Base-by-base conservation (phyloP, 1,140 invertebrate genomes). In the Drosophila bipectinata region DNA sequence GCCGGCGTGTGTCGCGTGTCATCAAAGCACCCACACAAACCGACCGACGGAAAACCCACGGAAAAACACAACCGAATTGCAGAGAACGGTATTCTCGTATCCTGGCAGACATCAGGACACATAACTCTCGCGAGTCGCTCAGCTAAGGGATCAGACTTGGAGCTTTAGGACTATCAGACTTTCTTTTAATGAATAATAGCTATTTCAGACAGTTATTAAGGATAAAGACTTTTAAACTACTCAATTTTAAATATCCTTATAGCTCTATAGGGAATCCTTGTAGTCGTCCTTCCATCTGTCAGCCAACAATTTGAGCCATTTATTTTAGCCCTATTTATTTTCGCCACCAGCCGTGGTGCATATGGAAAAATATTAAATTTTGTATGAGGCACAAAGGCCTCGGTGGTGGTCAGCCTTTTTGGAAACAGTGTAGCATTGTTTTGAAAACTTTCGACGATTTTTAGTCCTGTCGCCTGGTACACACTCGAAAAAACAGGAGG, bases 391-490 rank as follows among this genome's bases (percentile, higher is more conserved):
- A 71, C 52, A 69, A 41, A 57, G 52, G 53, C 32, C 49, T 39
- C 18, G 9, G 7, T 18, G 44, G 15, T 47, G 18, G 7, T 8
- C 8, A 10, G 10, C 14, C 18, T 21, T 47, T 47, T 47, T 47
- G 15, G 28, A 51, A 15, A 30, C 28, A 52, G 37, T 34, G 37
- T 45, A 39, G 53, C 58, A 49, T 75, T 83, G 79, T 82, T 82
- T 83, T 78, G 64, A 69, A 83, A 82, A 83, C 59, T 79, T 83
- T 83, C 80, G 76, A 79, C 79, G 79, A 61, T 72, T 83, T 83
- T 49, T 61, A 69, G 15, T n/a, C 34, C 34, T 12, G 9, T 37
- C 34, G 79, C 37, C 61, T 44, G 66, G 79, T 80, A 72, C 57
- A 71, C 62, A 74, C 57, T 44, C 41, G 5, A 37, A 37, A 37